phyloP scores from a whole-genome alignment of 2,797 vertebrate genomes.

The Percopsis omiscomaycus region DNA sequence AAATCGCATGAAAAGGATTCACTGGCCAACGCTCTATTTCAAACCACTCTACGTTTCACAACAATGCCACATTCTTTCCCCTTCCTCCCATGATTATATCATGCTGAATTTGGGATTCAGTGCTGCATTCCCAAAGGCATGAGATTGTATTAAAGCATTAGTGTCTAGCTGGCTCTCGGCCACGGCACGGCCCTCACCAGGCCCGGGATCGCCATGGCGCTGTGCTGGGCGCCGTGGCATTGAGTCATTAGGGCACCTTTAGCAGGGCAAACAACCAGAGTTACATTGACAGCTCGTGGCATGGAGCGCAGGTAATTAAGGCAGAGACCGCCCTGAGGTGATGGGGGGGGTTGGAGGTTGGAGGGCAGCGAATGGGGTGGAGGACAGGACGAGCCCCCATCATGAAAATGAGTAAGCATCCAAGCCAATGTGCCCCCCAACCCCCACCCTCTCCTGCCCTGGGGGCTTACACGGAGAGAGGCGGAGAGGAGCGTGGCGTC shows the following conservation, averaged over 20 bases:
- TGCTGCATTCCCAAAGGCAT: constrained; percentile 22
- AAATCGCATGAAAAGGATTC: constrained; percentile 23
- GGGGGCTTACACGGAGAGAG: constrained; percentile 56
- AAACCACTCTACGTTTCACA: constrained; percentile 10
- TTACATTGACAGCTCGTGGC: constrained; percentile 69
- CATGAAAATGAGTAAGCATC: constrained; percentile 65
- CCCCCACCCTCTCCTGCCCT: constrained; percentile 44
- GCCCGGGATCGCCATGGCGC: constrained; percentile 49
- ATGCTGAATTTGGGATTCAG: constrained; percentile 43
- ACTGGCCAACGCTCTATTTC: constrained; percentile 24
- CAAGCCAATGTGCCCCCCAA: constrained; percentile 8
- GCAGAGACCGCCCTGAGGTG: constrained; percentile 56
- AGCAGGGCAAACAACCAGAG: constrained; percentile 59
- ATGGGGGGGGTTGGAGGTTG: constrained; percentile 29
- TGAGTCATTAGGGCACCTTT: constrained; percentile 54
- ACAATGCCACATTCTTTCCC: constrained; percentile 19
- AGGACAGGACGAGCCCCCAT: constrained; percentile 52
- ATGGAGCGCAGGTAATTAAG: constrained; percentile 76
- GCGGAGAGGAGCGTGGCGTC: background rate
- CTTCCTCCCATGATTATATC: constrained; percentile 33
- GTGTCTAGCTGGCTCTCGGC: constrained; percentile 46
- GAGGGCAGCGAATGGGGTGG: constrained; percentile 29
- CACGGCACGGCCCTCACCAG: constrained; percentile 35
- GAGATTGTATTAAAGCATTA: constrained; percentile 45
- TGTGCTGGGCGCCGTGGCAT: constrained; percentile 46